These are phyloP conservation scores for Agrochola lychnidis DNA, from an alignment of 2,888 invertebrate species.

Conservation along the genomic window DNA sequence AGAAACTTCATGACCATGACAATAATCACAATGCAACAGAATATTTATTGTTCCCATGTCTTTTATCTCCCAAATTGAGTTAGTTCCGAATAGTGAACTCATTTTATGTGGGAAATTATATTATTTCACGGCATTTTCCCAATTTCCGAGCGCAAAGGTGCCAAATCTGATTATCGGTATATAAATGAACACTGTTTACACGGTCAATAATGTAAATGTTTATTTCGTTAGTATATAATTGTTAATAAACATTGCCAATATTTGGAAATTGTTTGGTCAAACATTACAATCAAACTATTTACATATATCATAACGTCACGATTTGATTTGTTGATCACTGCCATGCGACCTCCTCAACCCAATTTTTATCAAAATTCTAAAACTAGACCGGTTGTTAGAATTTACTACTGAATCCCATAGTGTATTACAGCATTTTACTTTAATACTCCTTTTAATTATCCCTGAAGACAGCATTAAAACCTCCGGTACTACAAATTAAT, in stretches of 20 bases:
- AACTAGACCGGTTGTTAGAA: not conserved
- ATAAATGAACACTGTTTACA: not conserved
- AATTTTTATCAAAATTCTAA: not conserved
- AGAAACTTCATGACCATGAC: not conserved
- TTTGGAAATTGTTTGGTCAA: slow-evolving; percentile 7
- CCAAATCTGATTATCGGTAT: slow-evolving; percentile 2
- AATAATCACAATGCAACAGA: not conserved
- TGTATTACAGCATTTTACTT: too few species aligned
- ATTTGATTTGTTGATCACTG: too few species aligned
- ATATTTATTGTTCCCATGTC: slow-evolving; percentile 37
- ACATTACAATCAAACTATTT: slow-evolving; percentile 1
- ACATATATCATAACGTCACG: too few species aligned
- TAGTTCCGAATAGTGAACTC: slow-evolving; percentile 37
- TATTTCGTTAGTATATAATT: not conserved
- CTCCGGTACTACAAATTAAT: slow-evolving; percentile 1
- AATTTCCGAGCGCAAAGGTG: slow-evolving; percentile 21
- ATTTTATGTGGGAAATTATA: slow-evolving; percentile 48
- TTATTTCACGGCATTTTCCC: slow-evolving; percentile 40
- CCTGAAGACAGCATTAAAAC: not conserved
- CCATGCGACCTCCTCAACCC: not conserved
- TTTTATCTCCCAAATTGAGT: slow-evolving; percentile 28
- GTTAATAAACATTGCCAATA: not conserved
- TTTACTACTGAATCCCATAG: not conserved
- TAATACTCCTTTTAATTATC: not conserved
- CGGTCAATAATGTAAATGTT: not conserved